phyloP scores from a whole-genome alignment of 2,113 vertebrate species.

The Cephalopterus ornatus region DNA sequence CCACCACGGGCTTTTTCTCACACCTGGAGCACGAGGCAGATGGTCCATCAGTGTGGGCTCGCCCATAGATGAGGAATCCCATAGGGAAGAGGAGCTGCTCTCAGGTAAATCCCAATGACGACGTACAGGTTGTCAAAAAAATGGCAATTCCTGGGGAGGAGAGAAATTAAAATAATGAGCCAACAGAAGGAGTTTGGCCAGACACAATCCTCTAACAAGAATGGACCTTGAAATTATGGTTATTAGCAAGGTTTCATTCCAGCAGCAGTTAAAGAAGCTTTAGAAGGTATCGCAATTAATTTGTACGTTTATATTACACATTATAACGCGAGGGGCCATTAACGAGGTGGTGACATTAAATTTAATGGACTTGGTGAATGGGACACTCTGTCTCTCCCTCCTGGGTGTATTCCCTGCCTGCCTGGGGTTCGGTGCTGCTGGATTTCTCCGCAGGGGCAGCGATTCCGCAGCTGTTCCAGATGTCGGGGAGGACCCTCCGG shows the following conservation, averaged over 20 bases:
- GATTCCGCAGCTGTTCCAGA: background rate
- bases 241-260: background rate
- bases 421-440: rapidly evolving
- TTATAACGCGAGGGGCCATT: background rate
- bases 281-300: constrained; percentile 20
- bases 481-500: rapidly evolving
- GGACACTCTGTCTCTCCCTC: background rate
- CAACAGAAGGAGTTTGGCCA: background rate
- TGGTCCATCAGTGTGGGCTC: rapidly evolving
- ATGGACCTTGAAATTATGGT: background rate
- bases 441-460: rapidly evolving
- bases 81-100: background rate
- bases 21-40: background rate
- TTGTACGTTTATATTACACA: background rate
- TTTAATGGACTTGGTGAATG: background rate
- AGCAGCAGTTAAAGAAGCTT: constrained; percentile 16
- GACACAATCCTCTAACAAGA: background rate
- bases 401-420: rapidly evolving
- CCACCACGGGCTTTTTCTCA: rapidly evolving
- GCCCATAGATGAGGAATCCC: background rate
- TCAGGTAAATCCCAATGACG: rapidly evolving
- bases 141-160: rapidly evolving
- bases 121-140: background rate
- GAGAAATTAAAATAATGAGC: background rate
- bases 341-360: background rate